A percentile compares a stretch with the other conserved stretches of the same genome.
These are phyloP conservation scores for Andricus quercusramuli DNA, from an alignment of 2,888 invertebrate genomes.

Conservation along the genomic window DNA sequence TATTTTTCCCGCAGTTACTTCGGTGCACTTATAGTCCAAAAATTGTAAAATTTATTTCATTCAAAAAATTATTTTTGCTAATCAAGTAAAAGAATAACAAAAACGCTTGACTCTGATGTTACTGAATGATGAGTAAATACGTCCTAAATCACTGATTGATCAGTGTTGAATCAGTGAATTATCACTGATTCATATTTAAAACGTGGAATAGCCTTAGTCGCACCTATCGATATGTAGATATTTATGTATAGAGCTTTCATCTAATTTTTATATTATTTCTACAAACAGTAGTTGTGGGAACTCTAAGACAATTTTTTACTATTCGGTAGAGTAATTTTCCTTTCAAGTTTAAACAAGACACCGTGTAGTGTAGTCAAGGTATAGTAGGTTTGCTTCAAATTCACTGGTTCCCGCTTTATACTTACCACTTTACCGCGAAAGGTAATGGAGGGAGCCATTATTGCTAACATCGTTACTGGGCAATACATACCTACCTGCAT, in stretches of 20 bases:
- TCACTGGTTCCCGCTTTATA: constrained; percentile 29
- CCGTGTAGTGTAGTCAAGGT: background rate
- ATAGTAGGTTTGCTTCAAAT: constrained; percentile 14
- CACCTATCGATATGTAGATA: background rate
- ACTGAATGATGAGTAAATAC: no score
- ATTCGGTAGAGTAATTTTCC: background rate
- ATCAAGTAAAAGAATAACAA: no score
- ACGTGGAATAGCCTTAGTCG: no score
- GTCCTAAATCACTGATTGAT: no score
- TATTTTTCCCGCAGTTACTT: no score
- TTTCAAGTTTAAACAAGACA: background rate
- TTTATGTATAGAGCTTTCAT: background rate
- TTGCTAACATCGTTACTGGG: background rate
- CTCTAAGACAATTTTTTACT: background rate
- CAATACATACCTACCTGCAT: background rate
- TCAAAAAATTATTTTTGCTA: no score
- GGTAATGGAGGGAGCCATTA: constrained; percentile 2
- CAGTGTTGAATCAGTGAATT: no score
- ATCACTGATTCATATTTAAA: no score
- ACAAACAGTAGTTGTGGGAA: background rate
- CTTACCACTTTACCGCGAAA: constrained; percentile 25
- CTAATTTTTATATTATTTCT: background rate
- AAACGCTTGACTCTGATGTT: no score
- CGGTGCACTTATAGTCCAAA: no score
- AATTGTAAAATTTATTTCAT: no score